These are phyloP conservation scores for Cheilosia variabilis DNA, from an alignment of 2,888 invertebrate species.

Conservation along the genomic window DNA sequence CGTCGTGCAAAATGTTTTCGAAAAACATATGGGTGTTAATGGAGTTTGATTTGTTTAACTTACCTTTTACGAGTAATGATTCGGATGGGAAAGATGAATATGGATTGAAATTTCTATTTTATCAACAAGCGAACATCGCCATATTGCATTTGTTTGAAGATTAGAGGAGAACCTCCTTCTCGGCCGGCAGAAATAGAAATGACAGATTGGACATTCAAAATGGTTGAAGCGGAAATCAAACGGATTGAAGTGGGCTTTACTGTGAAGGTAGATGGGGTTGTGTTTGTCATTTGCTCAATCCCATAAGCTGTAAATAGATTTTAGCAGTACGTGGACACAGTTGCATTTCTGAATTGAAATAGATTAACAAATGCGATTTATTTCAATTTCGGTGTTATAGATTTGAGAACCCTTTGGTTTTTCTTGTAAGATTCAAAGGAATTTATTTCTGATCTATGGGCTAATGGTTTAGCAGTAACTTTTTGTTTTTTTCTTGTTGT, in stretches of 20 bases:
- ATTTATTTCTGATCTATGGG: too few relatives aligned
- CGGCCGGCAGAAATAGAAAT: conserved; percentile 51
- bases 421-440: too few relatives aligned
- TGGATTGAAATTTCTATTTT: conserved; percentile 32
- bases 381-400: too few relatives aligned
- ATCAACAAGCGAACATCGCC: background rate
- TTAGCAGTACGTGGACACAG: too few relatives aligned
- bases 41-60: conserved; percentile 1
- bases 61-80: conserved; percentile 12
- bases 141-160: background rate
- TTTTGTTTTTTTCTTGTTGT: too few relatives aligned
- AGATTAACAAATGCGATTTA: too few relatives aligned
- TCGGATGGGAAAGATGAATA: conserved; percentile 12
- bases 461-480: too few relatives aligned
- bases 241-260: background rate
- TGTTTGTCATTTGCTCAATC: background rate
- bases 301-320: too few relatives aligned
- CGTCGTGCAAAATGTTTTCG: conserved; percentile 84
- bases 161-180: background rate
- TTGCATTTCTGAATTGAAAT: too few relatives aligned
- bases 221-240: conserved; percentile 40
- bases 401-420: too few relatives aligned
- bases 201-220: conserved; percentile 32
- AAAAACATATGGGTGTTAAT: background rate
- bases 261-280: conserved; percentile 28